Base-by-base conservation (phyloP, 2,797 vertebrate species). In the Rhinophrynus dorsalis region DNA sequence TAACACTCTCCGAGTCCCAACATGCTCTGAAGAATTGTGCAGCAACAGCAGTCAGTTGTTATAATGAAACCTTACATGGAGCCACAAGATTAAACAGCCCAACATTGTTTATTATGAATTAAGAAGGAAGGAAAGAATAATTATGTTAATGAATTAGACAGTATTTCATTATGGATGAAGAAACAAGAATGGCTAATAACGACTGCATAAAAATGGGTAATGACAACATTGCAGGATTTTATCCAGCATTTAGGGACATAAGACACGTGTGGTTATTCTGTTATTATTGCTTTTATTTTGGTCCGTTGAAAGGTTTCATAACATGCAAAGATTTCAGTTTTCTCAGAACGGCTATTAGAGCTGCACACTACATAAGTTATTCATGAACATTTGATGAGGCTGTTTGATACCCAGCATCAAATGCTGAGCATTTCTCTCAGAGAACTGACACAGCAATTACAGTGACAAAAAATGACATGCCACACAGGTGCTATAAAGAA, bases 381-480 rank as follows among this genome's bases (percentile, higher is more conserved):
- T 73, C 62, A 73, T 73, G 69, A 73, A 73, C 32, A 58, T 73
- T 65, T 73, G 69, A 73, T 73, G 69, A 73, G 62, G 61, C 45
- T 52, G 69, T 73, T 73, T 73, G 69, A 73, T 73, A 73, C 69
- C 66, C 62, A 59, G 67, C 76, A 62, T 59, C 67, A 65, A 72
- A 44, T 62, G 45, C 69, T 59, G 69, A 54, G 32, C 9, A 60
- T 27, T 68, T 51, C 60, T 48, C 65, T 66, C 50, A 57, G 59
- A 74, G 61, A 56, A 67, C 44, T 58, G 61, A 61, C 32, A 56
- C 17, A 30, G 70, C 38, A 55, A 18, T 64, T 74, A 51, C 65
- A 51, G 58, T 11, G 21, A 61, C 63, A 76, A 54, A 66, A 59
- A 68, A 66, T 54, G 55, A 64, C 42, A 51, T 45, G 44, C 54